These are phyloP conservation scores for Serrognathus titanus DNA, from an alignment of 2,888 invertebrate genomes.

Conservation along the genomic window DNA sequence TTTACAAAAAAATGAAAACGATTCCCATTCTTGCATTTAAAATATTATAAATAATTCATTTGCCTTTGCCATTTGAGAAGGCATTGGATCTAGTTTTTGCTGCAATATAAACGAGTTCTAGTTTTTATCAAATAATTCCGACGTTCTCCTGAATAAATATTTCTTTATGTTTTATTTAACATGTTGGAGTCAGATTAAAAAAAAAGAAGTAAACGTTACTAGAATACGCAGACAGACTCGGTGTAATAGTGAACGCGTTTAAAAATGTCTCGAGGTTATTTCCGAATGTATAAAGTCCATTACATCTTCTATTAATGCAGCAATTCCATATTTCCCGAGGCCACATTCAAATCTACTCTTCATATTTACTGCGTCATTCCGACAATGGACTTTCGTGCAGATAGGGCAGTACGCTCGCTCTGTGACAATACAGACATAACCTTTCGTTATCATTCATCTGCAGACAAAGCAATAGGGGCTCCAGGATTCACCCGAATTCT, in stretches of 20 bases:
- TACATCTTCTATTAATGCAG: constrained; percentile 33
- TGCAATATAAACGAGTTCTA: constrained; percentile 20
- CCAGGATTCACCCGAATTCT: constrained; percentile 25
- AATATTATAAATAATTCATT: neutral
- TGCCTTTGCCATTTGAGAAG: neutral
- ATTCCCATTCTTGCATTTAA: no score
- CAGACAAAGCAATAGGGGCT: constrained; percentile 33
- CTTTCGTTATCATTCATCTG: constrained; percentile 44
- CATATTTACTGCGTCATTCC: constrained; percentile 38
- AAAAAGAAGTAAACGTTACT: constrained; percentile 3
- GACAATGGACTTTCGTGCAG: constrained; percentile 41
- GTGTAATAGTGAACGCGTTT: neutral
- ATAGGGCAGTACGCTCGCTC: constrained; percentile 39
- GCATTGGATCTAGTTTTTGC: neutral
- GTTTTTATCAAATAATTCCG: constrained; percentile 18
- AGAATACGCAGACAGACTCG: neutral
- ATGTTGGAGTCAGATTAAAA: constrained; percentile 4
- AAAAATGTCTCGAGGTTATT: constrained; percentile 12
- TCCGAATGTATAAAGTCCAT: constrained; percentile 27
- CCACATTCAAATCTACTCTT: constrained; percentile 39
- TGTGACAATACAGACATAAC: constrained; percentile 43
- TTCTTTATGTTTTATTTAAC: constrained; percentile 19
- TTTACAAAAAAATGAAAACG: no score
- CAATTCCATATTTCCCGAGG: constrained; percentile 40
- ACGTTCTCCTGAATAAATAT: constrained; percentile 11